phyloP scores from a whole-genome alignment of 2,113 vertebrate genomes.

The Lucifuga dentata region DNA sequence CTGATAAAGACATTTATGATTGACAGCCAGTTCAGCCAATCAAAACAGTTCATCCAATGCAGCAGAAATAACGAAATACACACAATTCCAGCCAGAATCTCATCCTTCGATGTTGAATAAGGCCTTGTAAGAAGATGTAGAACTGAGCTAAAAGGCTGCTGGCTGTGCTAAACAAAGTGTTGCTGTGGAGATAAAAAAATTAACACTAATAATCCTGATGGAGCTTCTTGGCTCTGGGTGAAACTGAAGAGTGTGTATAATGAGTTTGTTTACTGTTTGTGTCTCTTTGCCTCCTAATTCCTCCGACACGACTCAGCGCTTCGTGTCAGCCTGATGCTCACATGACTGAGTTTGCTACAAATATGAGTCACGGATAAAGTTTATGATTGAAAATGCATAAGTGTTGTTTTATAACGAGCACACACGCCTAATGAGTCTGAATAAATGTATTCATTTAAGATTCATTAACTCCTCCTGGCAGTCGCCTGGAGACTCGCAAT shows the following conservation, averaged over 20 bases:
- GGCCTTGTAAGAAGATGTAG: neutral
- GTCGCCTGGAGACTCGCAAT: conserved; percentile 35
- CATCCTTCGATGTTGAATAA: too few species aligned
- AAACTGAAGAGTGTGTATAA: conserved; percentile 49
- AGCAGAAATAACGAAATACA: too few species aligned
- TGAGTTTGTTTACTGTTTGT: conserved; percentile 54
- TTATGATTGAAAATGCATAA: conserved; percentile 14
- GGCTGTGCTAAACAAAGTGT: conserved; percentile 25
- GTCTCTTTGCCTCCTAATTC: conserved; percentile 36
- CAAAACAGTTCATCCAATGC: too few species aligned
- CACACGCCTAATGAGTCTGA: conserved; percentile 38
- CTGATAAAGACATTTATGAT: too few species aligned
- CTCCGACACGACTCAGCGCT: conserved; percentile 30
- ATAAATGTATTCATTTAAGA: conserved; percentile 20
- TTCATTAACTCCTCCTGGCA: conserved; percentile 39
- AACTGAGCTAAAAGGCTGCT: conserved; percentile 20
- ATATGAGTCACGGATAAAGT: conserved; percentile 25
- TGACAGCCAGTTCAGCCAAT: too few species aligned
- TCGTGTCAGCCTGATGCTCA: conserved; percentile 1
- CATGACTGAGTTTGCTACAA: neutral
- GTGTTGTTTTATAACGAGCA: conserved; percentile 35
- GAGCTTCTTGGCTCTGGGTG: conserved; percentile 21
- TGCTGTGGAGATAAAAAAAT: conserved; percentile 34
- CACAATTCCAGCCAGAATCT: too few species aligned
- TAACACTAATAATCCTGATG: conserved; percentile 33